phyloP scores from a whole-genome alignment of 2,113 vertebrate species.

The Hippocampus mohnikei region DNA sequence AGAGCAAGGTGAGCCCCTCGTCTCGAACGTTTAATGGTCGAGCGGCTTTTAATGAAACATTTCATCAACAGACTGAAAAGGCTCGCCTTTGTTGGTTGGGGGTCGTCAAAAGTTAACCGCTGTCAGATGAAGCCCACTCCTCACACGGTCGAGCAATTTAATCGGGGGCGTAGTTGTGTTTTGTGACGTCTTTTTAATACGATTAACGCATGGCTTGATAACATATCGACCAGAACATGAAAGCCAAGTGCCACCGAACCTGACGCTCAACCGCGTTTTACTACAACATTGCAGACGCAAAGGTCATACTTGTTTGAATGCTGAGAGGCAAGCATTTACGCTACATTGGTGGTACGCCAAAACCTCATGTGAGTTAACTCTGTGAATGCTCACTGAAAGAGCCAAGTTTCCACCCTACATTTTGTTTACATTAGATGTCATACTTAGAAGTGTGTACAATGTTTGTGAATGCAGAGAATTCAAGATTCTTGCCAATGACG shows the following conservation, averaged over 20 bases:
- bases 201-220: not conserved
- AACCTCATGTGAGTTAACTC: not conserved
- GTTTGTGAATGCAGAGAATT: not conserved
- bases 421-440: too few relatives aligned
- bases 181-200: not conserved
- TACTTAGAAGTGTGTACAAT: too few relatives aligned
- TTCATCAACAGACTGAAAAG: not conserved
- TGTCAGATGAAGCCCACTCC: not conserved
- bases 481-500: not conserved
- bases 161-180: not conserved
- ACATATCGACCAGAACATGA: not conserved
- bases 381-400: not conserved
- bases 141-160: not conserved
- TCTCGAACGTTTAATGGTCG: slow-evolving; percentile 14
- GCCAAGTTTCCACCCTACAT: not conserved
- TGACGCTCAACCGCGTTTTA: not conserved
- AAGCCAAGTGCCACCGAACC: not conserved
- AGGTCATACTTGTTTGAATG: not conserved
- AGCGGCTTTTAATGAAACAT: slow-evolving; percentile 18
- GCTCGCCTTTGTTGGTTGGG: not conserved
- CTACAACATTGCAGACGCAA: not conserved
- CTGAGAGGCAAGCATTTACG: not conserved
- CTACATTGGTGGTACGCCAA: not conserved
- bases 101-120: not conserved
- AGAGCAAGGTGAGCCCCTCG: slow-evolving; percentile 50